These are phyloP conservation scores for Leiothrix lutea DNA, from an alignment of 2,113 vertebrate species.

Conservation along the genomic window DNA sequence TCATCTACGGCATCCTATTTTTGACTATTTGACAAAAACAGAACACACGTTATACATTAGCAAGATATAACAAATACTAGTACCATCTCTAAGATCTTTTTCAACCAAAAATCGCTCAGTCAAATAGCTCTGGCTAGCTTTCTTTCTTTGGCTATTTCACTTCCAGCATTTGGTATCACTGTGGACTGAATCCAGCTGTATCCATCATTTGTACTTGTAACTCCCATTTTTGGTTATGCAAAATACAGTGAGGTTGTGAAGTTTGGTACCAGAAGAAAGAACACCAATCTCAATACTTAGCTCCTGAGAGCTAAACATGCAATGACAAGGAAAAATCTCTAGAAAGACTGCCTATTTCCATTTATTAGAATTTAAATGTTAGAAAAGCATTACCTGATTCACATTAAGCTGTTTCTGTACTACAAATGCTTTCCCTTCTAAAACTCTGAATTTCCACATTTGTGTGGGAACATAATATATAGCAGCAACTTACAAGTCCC, in stretches of 20 bases:
- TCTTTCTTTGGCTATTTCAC: background rate
- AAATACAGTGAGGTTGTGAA: background rate
- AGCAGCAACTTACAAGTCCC: slow-evolving; percentile 79
- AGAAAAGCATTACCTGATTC: slow-evolving; percentile 13
- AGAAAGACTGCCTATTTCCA: slow-evolving; percentile 1
- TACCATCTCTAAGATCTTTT: background rate
- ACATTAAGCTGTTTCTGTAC: background rate
- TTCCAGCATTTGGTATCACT: background rate
- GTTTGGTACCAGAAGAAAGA: background rate
- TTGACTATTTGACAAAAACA: background rate
- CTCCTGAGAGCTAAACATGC: background rate
- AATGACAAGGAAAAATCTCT: background rate
- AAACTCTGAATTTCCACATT: slow-evolving; percentile 76
- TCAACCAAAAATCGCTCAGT: slow-evolving; percentile 17
- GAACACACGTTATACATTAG: background rate
- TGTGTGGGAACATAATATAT: slow-evolving; percentile 73
- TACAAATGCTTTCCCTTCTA: slow-evolving; percentile 54
- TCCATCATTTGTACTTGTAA: background rate
- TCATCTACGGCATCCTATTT: slow-evolving; percentile 7
- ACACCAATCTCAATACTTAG: background rate
- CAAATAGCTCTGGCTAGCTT: slow-evolving; percentile 1
- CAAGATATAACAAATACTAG: slow-evolving; percentile 5
- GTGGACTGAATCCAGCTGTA: background rate
- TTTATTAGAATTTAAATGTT: slow-evolving; percentile 32
- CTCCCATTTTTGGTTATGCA: background rate